Base-by-base conservation (phyloP, 1,140 invertebrate genomes). In the Chironomus striatipennis region DNA sequence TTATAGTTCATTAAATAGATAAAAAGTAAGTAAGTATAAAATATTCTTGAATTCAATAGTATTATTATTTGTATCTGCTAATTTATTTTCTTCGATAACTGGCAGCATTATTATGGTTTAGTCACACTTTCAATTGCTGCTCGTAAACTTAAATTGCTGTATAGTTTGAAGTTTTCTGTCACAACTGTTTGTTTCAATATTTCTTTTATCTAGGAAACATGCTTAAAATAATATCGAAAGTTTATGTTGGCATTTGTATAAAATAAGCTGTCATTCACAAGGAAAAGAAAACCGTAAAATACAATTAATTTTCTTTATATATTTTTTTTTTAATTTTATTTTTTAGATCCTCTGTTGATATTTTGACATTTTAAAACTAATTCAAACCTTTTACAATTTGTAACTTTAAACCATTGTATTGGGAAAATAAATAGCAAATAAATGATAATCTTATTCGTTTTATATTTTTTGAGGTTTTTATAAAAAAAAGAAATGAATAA, bases 221-320 rank as follows among this genome's bases (percentile, higher is more conserved):
- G 12, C 15, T 57, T 57, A n/a, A 34, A 34, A 34, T 34, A 34
- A 34, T 34, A 34, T 34, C 5, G 24, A 34, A 34, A 34, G 24
- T 57, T 57, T 57, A 12, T 12, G 47, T 57, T n/a, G 47, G n/a
- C 47, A 57, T 57, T 34, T n/a, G 5, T 2, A 34, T 34, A 34
- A 34, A 34, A 34, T 34, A 34, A 34, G 47, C 47, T 57, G 47
- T n/a, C 47, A 57, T 57, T 57, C 47, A 57, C n/a, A 57, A 57
- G 15, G 24, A 34, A 57, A 15, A 57, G 12, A 57, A 12, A 57
- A 57, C 47, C 47, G 15, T 57, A 15, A n/a, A 12, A 57, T 15
- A 47, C 47, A 57, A 57, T 57, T 57, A 57, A 57, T 57, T 57
- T 57, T 47, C n/a, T 57, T n/a, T n/a, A n/a, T n/a, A n/a, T n/a